Evolutionary conservation across 2,888 invertebrate genomes (phyloP), one percentile per base, ranked within the genome.

Genomic region (Plebejus melissa): DNA sequence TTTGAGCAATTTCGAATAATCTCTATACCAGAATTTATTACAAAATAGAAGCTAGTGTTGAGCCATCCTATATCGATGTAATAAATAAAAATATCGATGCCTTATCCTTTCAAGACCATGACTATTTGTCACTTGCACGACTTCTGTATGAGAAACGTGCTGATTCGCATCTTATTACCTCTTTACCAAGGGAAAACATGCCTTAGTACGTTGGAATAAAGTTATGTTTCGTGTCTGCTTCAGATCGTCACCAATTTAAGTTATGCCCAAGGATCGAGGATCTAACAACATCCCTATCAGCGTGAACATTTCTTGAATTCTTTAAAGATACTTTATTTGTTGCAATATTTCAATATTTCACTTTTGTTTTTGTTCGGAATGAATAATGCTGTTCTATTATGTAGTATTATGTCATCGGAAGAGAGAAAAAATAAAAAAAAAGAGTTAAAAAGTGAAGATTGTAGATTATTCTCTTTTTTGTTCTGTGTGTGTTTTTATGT

Each of bases 61-160:
- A 16, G 71, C 41, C 28, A 57, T 71, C 50, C 69, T 16, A 28
- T 71, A 28, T 54, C 22, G 70, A 54, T 65, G 65, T 65, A 65
- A 65, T 65, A 65, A 65, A 65, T 65, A 65, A 65, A 65, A 65
- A 74, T 76, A 78, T 83, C 81, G 80, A 81, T 79, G 77, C 54
- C 77, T 76, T 70, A 28, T 4, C 89, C 90, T 91, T 88, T 89
- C 87, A 87, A 85, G 87, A 85, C 87, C 89, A 89, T 90, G 91
- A 91, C 93, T 93, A 93, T 93, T 93, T 93, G 93, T 93, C 93
- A 93, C 93, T 87, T 87, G 87, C 85, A 88, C 87, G 92, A 93
- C 93, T 93, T 91, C 93, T 87, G 93, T 92, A 92, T 88, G 85
- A 84, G 84, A 85, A 89, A 91, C 90, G 91, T 87, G 85, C 87